Percentiles rank a stretch among this genome's conserved stretches.
Evolutionary conservation across 2,797 vertebrate species (phyloP).

Genomic region (Sebastes taczanowskii): DNA sequence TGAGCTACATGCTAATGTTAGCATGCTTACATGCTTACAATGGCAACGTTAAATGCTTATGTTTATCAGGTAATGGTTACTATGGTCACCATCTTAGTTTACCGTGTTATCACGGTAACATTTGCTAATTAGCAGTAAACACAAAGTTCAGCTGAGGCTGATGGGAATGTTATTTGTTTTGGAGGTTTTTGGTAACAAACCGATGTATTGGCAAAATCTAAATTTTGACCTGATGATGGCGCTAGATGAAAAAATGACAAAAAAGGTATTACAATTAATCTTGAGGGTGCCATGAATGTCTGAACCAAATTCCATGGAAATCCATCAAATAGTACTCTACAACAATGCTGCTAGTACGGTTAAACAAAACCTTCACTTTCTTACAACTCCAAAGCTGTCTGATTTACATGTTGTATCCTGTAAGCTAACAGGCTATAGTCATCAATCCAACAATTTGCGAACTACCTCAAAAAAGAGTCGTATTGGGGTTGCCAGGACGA

Average conservation of each 20-base stretch:
- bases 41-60: not conserved
- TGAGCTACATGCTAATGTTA: not conserved
- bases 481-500: no score
- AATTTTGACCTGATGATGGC: not conserved
- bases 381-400: not conserved
- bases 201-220: no score
- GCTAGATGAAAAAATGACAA: no score
- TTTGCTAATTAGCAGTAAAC: not conserved
- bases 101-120: not conserved
- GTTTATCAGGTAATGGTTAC: not conserved
- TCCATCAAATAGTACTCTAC: not conserved
- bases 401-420: not conserved
- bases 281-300: not conserved
- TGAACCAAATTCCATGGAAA: not conserved
- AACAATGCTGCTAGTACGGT: no score
- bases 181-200: not conserved
- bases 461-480: not conserved
- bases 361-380: no score
- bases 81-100: not conserved
- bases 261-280: not conserved
- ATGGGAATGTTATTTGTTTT: not conserved
- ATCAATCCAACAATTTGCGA: not conserved
- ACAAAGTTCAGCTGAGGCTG: not conserved
- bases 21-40: not conserved
- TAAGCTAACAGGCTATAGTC: not conserved